Conservation (phyloP, 2,888 invertebrate species). For the Drosophila nigritarsus region DNA sequence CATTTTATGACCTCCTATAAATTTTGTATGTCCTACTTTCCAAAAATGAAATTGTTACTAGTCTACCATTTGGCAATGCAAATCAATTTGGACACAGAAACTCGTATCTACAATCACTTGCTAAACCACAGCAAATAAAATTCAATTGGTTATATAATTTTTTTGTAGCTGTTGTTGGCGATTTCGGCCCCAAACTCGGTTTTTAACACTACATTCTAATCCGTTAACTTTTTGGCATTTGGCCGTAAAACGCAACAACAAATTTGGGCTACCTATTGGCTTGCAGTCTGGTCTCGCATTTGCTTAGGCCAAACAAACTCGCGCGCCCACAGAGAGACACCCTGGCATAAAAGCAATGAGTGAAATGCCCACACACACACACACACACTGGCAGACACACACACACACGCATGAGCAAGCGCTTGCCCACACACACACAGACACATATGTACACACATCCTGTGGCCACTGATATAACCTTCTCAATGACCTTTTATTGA, state of each 20-base stretch:
- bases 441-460: slow-evolving; percentile 1
- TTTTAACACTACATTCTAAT: slow-evolving; percentile 68
- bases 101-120: background rate
- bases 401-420: slow-evolving; percentile 32
- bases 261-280: slow-evolving; percentile 69
- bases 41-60: background rate
- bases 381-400: slow-evolving; percentile 6
- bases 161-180: slow-evolving; percentile 6
- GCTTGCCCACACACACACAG: slow-evolving; percentile 4
- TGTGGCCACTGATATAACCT: slow-evolving; percentile 59
- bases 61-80: background rate
- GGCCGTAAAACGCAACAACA: slow-evolving; percentile 47
- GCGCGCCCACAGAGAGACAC: slow-evolving; percentile 1
- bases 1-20: background rate
- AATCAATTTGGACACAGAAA: slow-evolving; percentile 3
- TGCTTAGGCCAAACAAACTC: slow-evolving; percentile 22
- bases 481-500: slow-evolving; percentile 73
- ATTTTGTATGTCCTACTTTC: background rate
- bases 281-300: slow-evolving; percentile 43
- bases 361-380: slow-evolving; percentile 25
- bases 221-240: slow-evolving; percentile 63
- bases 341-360: background rate
- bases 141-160: slow-evolving; percentile 21
- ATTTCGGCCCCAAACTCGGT: slow-evolving; percentile 3
- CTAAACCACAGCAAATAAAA: slow-evolving; percentile 21